A percentile compares a stretch with the other conserved stretches of the same genome.
Evolutionary conservation across 2,888 invertebrate species (phyloP).

Genomic region (Automeris io): DNA sequence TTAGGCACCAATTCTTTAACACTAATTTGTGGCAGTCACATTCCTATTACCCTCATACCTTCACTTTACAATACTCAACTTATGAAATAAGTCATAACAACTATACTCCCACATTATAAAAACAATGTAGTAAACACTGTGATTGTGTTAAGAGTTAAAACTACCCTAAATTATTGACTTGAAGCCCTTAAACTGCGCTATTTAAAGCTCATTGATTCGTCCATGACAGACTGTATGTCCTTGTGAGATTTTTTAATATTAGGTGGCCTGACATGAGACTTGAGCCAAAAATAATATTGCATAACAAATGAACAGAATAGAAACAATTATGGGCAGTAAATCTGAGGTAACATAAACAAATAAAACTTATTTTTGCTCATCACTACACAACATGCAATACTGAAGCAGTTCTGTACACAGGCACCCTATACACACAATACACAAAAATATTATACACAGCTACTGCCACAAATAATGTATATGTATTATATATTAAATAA

Average conservation of each 20-base stretch:
- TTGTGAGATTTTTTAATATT: slow-evolving; percentile 1
- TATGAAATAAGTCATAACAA: slow-evolving; percentile 3
- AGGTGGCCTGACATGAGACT: slow-evolving; percentile 13
- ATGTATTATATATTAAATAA: slow-evolving; percentile 60
- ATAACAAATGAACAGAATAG: slow-evolving; percentile 49
- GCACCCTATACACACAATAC: slow-evolving; percentile 55
- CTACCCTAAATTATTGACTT: neutral
- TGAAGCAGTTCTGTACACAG: slow-evolving; percentile 54
- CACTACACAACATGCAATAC: slow-evolving; percentile 71
- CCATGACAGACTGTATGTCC: neutral
- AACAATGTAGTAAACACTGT: neutral
- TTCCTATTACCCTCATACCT: slow-evolving; percentile 3
- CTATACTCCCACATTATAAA: no score
- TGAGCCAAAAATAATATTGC: slow-evolving; percentile 50
- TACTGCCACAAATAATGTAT: slow-evolving; percentile 71
- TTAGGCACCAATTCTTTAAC: slow-evolving; percentile 5
- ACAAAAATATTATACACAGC: slow-evolving; percentile 59
- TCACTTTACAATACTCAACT: slow-evolving; percentile 5
- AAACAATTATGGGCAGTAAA: slow-evolving; percentile 55
- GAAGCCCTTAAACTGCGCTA: neutral
- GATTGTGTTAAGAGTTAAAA: neutral
- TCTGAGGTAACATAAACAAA: slow-evolving; percentile 66
- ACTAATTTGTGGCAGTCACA: slow-evolving; percentile 46
- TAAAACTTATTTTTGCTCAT: slow-evolving; percentile 59
- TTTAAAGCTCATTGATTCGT: slow-evolving; percentile 1